Evolutionary conservation across 1,140 invertebrate genomes (phyloP), one percentile per base, ranked within the genome.

Genomic region (Glossosoma conforme): DNA sequence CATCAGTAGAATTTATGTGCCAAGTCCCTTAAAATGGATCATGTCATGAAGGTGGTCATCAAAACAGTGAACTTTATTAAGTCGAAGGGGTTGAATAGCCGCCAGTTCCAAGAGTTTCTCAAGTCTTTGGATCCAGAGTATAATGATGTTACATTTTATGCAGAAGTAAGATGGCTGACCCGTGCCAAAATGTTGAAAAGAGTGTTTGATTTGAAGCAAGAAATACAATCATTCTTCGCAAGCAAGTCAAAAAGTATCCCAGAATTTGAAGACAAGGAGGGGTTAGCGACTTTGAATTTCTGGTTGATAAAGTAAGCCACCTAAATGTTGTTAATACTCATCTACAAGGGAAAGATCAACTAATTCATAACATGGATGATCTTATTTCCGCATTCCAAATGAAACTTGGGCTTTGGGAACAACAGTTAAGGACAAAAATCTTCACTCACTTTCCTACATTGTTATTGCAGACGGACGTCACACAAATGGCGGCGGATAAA

Each of bases 41-140:
- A 62, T 62, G 59, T 67, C 37, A 65, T 66, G 57, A 58, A 63
- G 43, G 51, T 65, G 46, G 60, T 60, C 55, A 58, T 48, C 57
- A 55, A 46, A 46, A 46, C 33, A 46, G 44, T 67, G 17, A 66
- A 68, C 52, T 63, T 58, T 36, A 67, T 67, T 47, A 45, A 59
- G 53, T 58, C 59, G 35, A 56, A 55, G 41, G 60, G 52, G 44
- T 63, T 66, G 21, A 62, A 60, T 30, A 59, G 63, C 49, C 54
- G 60, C 15, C 55, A 64, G 44, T 67, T 68, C 53, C 54, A 63
- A 58, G 54, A 62, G 24, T 65, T 63, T 58, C 50, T 65, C 20
- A 51, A 54, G 44, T 60, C 64, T 51, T 51, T 65, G 22, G 55
- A 64, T 41, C 53, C 52, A 36, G 47, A 62, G 42, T 67, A 62